Evolutionary conservation across 2,113 vertebrate species (phyloP).

Genomic region (Excalfactoria chinensis): DNA sequence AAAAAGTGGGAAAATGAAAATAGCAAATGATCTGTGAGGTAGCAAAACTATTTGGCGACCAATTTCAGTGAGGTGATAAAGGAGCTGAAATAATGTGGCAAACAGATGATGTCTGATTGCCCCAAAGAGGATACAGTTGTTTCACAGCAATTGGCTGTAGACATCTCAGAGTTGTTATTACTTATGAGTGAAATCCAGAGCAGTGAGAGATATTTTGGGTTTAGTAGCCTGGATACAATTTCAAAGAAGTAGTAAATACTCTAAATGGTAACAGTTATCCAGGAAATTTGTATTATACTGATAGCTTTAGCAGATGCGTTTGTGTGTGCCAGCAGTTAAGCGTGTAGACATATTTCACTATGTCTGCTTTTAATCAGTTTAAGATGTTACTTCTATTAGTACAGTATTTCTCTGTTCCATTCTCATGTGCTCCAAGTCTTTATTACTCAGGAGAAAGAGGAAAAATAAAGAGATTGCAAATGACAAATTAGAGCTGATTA

Average conservation of each 20-base stretch:
- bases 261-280: neutral
- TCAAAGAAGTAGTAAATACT: neutral
- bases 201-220: neutral
- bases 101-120: neutral
- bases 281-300: neutral
- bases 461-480: neutral
- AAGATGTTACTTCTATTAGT: neutral
- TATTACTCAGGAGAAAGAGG: neutral
- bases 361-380: conserved; percentile 28
- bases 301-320: neutral
- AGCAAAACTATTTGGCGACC: neutral
- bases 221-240: neutral
- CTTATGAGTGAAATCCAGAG: neutral
- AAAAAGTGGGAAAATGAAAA: neutral
- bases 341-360: neutral
- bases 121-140: neutral
- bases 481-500: neutral
- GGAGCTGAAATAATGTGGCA: neutral
- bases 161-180: neutral
- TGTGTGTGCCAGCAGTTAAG: neutral
- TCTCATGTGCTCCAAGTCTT: neutral
- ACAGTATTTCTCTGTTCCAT: neutral
- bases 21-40: neutral
- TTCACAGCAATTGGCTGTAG: neutral
- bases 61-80: neutral